A percentile compares a stretch with the other conserved stretches of the same genome.
These are phyloP conservation scores for Lepidostoma basale DNA, from an alignment of 1,140 invertebrate species.

Conservation along the genomic window DNA sequence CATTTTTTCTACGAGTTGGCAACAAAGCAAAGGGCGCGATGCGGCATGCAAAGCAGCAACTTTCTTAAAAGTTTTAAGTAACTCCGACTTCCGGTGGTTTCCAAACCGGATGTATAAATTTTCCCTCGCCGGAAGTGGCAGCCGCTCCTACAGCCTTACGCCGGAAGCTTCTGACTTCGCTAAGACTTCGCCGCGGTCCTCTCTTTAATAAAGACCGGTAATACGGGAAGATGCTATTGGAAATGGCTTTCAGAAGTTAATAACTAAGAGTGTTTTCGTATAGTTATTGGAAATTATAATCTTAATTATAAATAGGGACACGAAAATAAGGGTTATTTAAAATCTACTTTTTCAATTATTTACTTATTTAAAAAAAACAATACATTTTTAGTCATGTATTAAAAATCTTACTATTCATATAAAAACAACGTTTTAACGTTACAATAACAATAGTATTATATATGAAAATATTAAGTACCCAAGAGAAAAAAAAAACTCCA, in stretches of 20 bases:
- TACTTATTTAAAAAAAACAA: too few species aligned
- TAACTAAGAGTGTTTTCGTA: too few species aligned
- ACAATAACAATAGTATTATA: too few species aligned
- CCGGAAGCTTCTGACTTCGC: constrained; percentile 13
- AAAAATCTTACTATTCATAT: too few species aligned
- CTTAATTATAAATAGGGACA: too few species aligned
- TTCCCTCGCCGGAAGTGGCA: constrained; percentile 21
- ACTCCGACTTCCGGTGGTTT: constrained; percentile 39
- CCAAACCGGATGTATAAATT: constrained; percentile 43
- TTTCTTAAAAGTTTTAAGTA: constrained; percentile 46
- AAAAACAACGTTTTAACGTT: too few species aligned
- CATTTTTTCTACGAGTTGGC: neutral
- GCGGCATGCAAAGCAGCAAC: constrained; percentile 34
- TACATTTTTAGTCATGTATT: too few species aligned
- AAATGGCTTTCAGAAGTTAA: neutral
- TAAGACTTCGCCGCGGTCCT: constrained; percentile 3
- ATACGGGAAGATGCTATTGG: neutral
- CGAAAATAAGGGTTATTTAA: too few species aligned
- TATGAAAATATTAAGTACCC: too few species aligned
- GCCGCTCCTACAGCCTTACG: constrained; percentile 18
- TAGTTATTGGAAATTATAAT: too few species aligned
- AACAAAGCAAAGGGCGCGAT: constrained; percentile 18
- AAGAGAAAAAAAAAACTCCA: too few species aligned
- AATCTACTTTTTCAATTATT: too few species aligned
- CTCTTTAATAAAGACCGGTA: constrained; percentile 1